Evolutionary conservation across 2,113 vertebrate species (phyloP).

Genomic region (Hippocampus zosterae): DNA sequence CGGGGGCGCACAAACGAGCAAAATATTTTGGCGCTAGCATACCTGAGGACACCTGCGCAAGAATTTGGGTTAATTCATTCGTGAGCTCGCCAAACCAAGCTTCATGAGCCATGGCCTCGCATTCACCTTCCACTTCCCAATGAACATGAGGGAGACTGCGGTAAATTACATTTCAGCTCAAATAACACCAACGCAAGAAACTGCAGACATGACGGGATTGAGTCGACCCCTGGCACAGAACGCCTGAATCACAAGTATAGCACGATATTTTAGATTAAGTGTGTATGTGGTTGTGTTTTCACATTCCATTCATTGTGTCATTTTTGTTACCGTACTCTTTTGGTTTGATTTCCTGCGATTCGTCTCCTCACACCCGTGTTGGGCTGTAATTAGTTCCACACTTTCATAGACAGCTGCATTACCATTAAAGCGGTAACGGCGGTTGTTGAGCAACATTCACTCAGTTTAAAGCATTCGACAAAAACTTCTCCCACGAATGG

Average conservation of each 20-base stretch:
- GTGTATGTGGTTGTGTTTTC: not conserved
- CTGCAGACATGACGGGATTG: constrained; percentile 41
- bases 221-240: constrained; percentile 26
- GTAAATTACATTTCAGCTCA: constrained; percentile 18
- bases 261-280: constrained; percentile 14
- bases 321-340: not conserved
- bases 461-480: not conserved
- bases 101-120: constrained; percentile 2
- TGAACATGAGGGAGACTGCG: constrained; percentile 13
- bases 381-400: not conserved
- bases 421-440: not conserved
- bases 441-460: not conserved
- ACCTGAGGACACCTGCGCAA: constrained; percentile 1
- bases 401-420: not conserved
- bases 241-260: constrained; percentile 15
- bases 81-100: not conserved
- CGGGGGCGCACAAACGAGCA: not conserved
- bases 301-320: not conserved
- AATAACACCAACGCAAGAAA: constrained; percentile 4
- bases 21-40: not conserved
- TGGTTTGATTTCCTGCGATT: not conserved
- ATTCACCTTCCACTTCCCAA: constrained; percentile 18
- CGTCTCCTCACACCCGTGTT: not conserved
- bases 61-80: not conserved
- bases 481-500: not conserved